A percentile compares a stretch with the other conserved stretches of the same genome.
Conservation (phyloP, 2,113 vertebrate genomes). For the Penelope pileata region DNA sequence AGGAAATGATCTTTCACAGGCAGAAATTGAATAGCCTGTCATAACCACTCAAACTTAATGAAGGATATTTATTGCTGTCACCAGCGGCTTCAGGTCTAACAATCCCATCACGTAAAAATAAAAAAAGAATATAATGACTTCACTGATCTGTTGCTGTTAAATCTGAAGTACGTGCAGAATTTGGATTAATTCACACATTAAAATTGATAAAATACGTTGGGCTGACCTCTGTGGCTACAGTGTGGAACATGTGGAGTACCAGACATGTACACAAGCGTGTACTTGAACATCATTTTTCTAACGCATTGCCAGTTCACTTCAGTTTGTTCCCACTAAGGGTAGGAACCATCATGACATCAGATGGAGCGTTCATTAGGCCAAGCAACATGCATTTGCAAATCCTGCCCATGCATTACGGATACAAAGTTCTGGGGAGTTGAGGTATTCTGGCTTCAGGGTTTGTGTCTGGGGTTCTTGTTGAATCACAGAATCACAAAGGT, state of each 20-base stretch:
- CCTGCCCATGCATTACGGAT: background rate
- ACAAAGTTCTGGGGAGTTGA: background rate
- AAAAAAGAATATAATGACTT: conserved; percentile 13
- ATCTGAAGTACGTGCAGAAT: background rate
- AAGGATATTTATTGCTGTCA: conserved; percentile 56
- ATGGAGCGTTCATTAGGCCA: background rate
- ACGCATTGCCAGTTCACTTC: background rate
- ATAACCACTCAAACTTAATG: conserved; percentile 28
- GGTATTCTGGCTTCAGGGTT: background rate
- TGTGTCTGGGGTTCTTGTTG: background rate
- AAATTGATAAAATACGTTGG: conserved; percentile 22
- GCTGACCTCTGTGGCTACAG: background rate
- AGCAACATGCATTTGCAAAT: background rate
- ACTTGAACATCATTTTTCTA: background rate
- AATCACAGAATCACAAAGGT: too few relatives aligned
- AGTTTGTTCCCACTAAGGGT: background rate
- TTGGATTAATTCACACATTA: background rate
- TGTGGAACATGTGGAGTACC: background rate
- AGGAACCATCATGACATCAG: background rate
- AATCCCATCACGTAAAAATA: conserved; percentile 19
- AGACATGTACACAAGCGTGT: background rate
- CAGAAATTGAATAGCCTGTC: conserved; percentile 8
- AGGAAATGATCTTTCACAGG: background rate
- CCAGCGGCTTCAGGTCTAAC: conserved; percentile 31
- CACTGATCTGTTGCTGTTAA: background rate